phyloP scores from a whole-genome alignment of 2,113 vertebrate species.

The Leptosomus discolor region DNA sequence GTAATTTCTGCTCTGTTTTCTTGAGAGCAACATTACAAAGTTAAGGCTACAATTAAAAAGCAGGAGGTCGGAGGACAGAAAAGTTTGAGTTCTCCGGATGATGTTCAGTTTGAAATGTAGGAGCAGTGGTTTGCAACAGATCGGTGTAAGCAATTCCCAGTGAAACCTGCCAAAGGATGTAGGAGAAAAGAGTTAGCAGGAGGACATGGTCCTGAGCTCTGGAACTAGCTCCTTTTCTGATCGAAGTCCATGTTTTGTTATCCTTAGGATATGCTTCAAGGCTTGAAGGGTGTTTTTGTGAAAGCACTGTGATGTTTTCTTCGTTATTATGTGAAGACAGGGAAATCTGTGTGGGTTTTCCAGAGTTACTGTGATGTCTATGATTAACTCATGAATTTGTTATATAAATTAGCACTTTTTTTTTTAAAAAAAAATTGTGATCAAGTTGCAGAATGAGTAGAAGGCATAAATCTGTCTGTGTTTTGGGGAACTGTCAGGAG shows the following conservation, averaged over 20 bases:
- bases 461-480: background rate
- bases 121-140: background rate
- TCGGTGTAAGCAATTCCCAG: background rate
- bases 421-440: background rate
- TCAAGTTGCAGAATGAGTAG: background rate
- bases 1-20: background rate
- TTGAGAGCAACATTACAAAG: background rate
- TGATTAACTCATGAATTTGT: background rate
- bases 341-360: background rate
- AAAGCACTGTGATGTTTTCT: background rate
- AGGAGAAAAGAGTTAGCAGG: background rate
- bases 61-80: background rate
- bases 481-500: background rate
- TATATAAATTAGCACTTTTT: background rate
- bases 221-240: background rate
- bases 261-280: background rate
- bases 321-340: background rate
- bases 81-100: background rate
- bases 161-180: background rate
- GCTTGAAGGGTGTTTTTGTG: background rate
- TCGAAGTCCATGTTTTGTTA: background rate
- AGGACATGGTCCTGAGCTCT: background rate
- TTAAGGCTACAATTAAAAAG: background rate
- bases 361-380: background rate
- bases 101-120: background rate